phyloP scores from a whole-genome alignment of 2,888 invertebrate species.

The Antheraea assamensis region DNA sequence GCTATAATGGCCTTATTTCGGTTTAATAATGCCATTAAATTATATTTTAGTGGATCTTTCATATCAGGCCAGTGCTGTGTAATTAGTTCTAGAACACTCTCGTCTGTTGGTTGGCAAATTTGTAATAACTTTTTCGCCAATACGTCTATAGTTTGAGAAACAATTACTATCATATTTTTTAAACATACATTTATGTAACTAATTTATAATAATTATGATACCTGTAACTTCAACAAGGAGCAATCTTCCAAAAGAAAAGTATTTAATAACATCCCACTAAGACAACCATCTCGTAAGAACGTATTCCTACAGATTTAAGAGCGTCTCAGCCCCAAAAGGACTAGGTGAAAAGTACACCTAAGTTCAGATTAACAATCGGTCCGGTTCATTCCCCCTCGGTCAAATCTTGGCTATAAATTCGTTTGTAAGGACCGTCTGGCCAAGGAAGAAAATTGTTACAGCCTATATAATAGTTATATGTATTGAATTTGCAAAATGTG shows the following conservation, averaged over 20 bases:
- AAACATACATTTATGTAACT: too few species aligned
- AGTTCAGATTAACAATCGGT: constrained; percentile 75
- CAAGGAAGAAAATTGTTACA: constrained; percentile 8
- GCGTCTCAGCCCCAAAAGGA: constrained; percentile 48
- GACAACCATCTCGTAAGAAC: constrained; percentile 47
- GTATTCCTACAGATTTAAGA: constrained; percentile 55
- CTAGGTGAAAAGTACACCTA: constrained; percentile 73
- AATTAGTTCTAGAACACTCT: too few species aligned
- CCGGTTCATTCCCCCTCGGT: constrained; percentile 53
- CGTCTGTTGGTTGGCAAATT: too few species aligned
- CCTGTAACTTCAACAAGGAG: neutral
- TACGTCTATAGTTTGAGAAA: too few species aligned
- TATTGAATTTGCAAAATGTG: neutral
- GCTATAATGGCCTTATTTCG: too few species aligned
- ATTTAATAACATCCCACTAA: neutral
- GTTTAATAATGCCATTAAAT: too few species aligned
- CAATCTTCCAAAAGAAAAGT: neutral
- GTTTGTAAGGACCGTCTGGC: constrained; percentile 41
- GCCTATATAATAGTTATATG: neutral
- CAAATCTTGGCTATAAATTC: constrained; percentile 53
- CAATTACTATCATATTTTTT: too few species aligned
- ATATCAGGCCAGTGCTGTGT: too few species aligned
- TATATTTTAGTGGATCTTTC: too few species aligned
- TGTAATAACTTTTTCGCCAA: too few species aligned
- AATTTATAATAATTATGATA: neutral